Evolutionary conservation across 2,888 invertebrate species (phyloP).

Genomic region (Cantharis flavilabris): DNA sequence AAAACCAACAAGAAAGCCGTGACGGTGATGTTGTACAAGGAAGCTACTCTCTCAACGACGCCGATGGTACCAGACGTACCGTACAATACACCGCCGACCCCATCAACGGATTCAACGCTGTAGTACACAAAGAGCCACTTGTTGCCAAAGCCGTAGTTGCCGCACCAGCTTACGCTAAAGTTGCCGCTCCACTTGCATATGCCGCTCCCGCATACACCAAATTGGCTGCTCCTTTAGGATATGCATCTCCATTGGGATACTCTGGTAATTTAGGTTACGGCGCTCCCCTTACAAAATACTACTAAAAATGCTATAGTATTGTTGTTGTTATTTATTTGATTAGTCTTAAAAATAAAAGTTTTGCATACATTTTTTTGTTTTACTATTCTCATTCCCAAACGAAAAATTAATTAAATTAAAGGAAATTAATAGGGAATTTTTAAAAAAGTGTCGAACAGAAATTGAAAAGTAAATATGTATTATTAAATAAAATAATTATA

Average conservation of each 20-base stretch:
- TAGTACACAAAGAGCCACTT: constrained; percentile 65
- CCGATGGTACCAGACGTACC: constrained; percentile 60
- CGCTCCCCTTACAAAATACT: constrained; percentile 26
- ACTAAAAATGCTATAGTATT: background rate
- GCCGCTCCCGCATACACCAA: constrained; percentile 38
- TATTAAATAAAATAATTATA: no score
- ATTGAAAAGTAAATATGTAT: no score
- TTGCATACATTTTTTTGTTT: background rate
- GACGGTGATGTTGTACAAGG: constrained; percentile 61
- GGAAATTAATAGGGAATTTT: no score
- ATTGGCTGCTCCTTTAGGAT: constrained; percentile 5
- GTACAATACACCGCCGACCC: constrained; percentile 65
- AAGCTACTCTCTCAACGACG: constrained; percentile 59
- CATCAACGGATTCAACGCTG: constrained; percentile 66
- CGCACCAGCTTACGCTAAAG: constrained; percentile 45
- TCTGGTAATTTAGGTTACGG: background rate
- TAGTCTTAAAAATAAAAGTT: background rate
- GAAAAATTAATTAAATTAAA: no score
- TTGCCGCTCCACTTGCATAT: constrained; percentile 22
- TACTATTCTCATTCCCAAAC: background rate
- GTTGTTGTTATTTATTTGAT: background rate
- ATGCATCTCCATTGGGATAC: constrained; percentile 17
- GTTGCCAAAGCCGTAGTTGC: constrained; percentile 55
- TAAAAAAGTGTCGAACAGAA: no score
- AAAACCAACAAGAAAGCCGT: constrained; percentile 59